Percentiles rank a stretch among this genome's conserved stretches.
Evolutionary conservation across 1,140 invertebrate genomes (phyloP).

Genomic region (Philotrypesis tridentata): DNA sequence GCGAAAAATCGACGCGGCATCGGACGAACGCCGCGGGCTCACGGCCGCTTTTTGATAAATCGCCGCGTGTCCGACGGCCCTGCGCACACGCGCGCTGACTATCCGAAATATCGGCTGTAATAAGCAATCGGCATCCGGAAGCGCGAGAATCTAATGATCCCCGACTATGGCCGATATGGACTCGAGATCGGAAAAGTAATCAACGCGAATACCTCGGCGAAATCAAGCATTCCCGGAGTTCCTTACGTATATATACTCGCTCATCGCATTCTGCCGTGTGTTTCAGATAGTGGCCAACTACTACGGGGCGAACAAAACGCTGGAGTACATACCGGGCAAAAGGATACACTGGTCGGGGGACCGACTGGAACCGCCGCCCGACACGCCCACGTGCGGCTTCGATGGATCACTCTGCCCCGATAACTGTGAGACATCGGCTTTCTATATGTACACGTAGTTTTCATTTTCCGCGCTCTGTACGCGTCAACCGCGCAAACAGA

Average conservation of each 20-base stretch:
- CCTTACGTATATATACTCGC: not conserved
- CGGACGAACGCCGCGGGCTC: no score
- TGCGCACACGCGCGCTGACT: no score
- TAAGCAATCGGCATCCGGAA: no score
- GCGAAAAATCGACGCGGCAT: no score
- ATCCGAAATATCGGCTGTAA: no score
- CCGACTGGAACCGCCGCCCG: constrained; percentile 81
- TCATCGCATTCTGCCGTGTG: not conserved
- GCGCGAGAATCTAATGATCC: not conserved
- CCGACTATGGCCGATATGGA: no score
- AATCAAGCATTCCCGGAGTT: not conserved
- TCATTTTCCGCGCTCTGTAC: not conserved
- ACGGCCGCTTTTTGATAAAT: no score
- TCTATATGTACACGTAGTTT: constrained; percentile 15
- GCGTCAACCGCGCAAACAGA: not conserved
- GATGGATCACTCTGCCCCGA: constrained; percentile 91
- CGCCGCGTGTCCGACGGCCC: no score
- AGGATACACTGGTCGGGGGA: constrained; percentile 92
- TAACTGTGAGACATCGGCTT: constrained; percentile 62
- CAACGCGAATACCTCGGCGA: not conserved
- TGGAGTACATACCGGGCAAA: constrained; percentile 81
- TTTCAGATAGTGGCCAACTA: constrained; percentile 89
- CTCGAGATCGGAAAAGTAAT: not conserved
- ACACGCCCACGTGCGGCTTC: constrained; percentile 93
- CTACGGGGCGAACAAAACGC: constrained; percentile 83